These are phyloP conservation scores for Plecturocebus donacophilus DNA, from an alignment of 2,113 vertebrate genomes.

Conservation along the genomic window DNA sequence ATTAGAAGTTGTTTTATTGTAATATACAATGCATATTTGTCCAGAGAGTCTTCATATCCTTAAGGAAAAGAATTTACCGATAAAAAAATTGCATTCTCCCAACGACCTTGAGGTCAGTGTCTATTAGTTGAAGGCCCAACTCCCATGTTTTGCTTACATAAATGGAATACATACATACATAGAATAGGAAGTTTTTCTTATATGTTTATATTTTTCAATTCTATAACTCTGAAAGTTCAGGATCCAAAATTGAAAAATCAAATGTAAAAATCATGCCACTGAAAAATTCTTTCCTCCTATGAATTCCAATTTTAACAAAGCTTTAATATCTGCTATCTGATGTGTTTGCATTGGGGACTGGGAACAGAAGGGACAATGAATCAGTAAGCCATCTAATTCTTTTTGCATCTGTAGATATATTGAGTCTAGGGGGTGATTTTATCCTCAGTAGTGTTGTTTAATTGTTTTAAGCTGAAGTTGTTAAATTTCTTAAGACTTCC, in stretches of 20 bases:
- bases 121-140: slow-evolving; percentile 1
- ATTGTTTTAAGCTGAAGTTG: slow-evolving; percentile 45
- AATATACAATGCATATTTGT: slow-evolving; percentile 1
- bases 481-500: slow-evolving; percentile 61
- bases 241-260: slow-evolving; percentile 44
- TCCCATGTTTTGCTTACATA: slow-evolving; percentile 4
- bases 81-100: neutral
- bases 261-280: neutral
- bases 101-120: neutral
- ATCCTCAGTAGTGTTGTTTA: slow-evolving; percentile 41
- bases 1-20: neutral
- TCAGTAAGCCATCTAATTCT: neutral
- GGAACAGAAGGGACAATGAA: neutral
- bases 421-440: slow-evolving; percentile 49
- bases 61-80: neutral
- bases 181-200: neutral
- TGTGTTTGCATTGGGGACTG: neutral
- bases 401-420: neutral
- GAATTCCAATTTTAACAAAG: slow-evolving; percentile 45
- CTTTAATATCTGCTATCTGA: slow-evolving; percentile 36
- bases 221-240: neutral
- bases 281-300: neutral
- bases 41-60: neutral
- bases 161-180: neutral
- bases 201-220: neutral